Conservation (phyloP, 2,888 invertebrate species). For the Cephus pulcher region DNA sequence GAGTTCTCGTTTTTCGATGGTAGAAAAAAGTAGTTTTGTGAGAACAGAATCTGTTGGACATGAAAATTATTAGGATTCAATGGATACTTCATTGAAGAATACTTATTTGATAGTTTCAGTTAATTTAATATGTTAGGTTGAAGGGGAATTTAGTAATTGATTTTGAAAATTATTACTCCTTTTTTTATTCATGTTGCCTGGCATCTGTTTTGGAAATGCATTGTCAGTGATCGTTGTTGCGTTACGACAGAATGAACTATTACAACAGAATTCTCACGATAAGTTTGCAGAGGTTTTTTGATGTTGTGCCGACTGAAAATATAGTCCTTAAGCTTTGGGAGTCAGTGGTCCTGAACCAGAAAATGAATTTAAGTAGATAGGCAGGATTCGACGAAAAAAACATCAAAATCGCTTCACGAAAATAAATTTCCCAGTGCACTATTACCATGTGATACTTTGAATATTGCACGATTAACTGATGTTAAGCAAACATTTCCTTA, state of each 20-base stretch:
- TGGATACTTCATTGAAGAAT: neutral
- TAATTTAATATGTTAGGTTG: neutral
- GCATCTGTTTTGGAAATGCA: neutral
- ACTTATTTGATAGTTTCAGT: neutral
- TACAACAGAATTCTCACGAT: neutral
- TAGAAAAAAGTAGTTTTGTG: neutral
- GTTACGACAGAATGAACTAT: neutral
- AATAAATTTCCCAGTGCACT: neutral
- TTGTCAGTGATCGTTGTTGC: neutral
- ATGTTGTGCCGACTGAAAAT: neutral
- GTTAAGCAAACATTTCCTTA: neutral
- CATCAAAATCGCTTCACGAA: neutral
- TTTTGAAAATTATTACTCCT: neutral
- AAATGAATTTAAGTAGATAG: no score
- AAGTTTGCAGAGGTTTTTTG: neutral
- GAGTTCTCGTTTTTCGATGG: neutral
- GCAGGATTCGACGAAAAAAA: neutral
- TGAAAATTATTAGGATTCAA: neutral
- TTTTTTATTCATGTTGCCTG: neutral
- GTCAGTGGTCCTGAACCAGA: no score
- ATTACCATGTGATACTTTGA: neutral
- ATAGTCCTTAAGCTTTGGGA: neutral
- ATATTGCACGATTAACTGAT: neutral
- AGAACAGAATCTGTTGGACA: neutral
- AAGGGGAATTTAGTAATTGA: neutral